Conservation (phyloP, 1,140 invertebrate genomes). For the Lycorma delicatula region DNA sequence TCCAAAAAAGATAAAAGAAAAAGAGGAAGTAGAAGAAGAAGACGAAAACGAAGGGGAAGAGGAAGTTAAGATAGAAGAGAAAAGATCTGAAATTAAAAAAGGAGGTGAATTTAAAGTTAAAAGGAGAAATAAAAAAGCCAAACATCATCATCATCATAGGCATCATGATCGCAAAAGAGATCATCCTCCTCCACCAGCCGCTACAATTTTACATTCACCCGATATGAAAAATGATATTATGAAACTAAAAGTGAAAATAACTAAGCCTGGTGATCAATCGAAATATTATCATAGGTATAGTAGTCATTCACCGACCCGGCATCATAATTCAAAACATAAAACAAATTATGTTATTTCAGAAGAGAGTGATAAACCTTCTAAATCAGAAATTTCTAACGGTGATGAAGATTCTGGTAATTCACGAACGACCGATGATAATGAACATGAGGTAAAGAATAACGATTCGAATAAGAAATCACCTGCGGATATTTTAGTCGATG, state of each 20-base stretch:
- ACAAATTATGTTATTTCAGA: too few species aligned
- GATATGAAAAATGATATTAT: slow-evolving; percentile 26
- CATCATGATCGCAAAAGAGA: slow-evolving; percentile 18
- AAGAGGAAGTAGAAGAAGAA: slow-evolving; percentile 24
- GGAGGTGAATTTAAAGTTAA: slow-evolving; percentile 12
- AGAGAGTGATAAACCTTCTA: too few species aligned
- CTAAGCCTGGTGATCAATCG: slow-evolving; percentile 7
- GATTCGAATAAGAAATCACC: too few species aligned
- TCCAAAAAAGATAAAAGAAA: slow-evolving; percentile 12
- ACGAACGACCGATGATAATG: too few species aligned
- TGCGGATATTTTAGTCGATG: too few species aligned
- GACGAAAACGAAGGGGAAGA: slow-evolving; percentile 11
- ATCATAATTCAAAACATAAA: background rate
- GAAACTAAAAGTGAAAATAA: slow-evolving; percentile 31
- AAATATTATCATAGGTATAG: background rate
- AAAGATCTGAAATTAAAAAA: background rate
- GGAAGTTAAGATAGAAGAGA: slow-evolving; percentile 9
- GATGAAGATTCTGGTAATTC: too few species aligned
- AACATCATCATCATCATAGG: slow-evolving; percentile 28
- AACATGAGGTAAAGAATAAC: too few species aligned
- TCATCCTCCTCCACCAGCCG: slow-evolving; percentile 16
- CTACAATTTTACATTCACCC: slow-evolving; percentile 30
- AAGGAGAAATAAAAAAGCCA: slow-evolving; percentile 25
- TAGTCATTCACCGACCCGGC: background rate
- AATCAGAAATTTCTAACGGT: too few species aligned